Evolutionary conservation across 1,140 invertebrate species (phyloP), one percentile per base, ranked within the genome.

Genomic region (Cydia amplana): DNA sequence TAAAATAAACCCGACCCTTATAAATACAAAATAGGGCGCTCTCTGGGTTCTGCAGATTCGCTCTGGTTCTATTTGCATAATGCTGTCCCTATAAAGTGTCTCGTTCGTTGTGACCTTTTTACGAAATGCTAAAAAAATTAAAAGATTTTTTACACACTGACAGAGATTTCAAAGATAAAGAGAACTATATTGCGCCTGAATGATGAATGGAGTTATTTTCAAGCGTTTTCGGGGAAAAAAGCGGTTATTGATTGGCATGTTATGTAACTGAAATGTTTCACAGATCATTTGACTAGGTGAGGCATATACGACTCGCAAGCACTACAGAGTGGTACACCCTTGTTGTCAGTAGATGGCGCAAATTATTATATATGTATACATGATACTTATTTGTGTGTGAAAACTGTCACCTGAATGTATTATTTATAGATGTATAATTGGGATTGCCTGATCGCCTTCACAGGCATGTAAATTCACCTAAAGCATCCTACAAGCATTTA

Each of bases 41-140:
- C 6, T 20, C 49, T 12, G 49, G 55, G 16, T 20, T 60, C n/a
- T 4, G 2, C 18, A 20, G 55, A 20, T 60, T 60, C 55, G 18
- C 55, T n/a, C 55, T n/a, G 18, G 20, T 18, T n/a, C n/a, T 60
- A 20, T 60, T 60, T 60, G 55, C 55, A 60, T 60, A 60, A 60
- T 60, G 2, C 18, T 60, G 55, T 23, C 7, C 7, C 55, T 60
- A 60, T 20, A 60, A 60, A 60, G n/a, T 23, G 18, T 20, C 1
- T 6, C n/a, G 55, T 10, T 20, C 7, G 55, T 4, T 18, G 0
- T 18, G 4, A 20, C 16, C 51, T 55, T 55, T 20, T 7, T 55
- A 20, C n/a, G 49, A 51, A n/a, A 55, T 20, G 16, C 6, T 55
- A 9, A 6, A n/a, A 6, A 20, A 20, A 20, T 55, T 55, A 5